phyloP scores from a whole-genome alignment of 2,797 vertebrate species.

The Phaenicophaeus curvirostris region DNA sequence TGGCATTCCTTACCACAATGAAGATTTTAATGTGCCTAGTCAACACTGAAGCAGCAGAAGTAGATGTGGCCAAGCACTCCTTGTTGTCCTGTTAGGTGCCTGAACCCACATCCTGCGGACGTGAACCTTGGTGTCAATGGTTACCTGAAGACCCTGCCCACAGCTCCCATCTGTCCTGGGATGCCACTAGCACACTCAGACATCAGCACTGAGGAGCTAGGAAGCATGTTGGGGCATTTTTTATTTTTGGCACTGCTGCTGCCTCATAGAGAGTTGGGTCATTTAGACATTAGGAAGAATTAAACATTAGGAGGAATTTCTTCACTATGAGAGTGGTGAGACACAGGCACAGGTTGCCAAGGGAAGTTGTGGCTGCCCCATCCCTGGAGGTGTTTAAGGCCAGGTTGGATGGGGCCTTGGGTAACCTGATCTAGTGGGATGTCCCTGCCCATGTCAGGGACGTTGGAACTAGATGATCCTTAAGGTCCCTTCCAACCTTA shows the following conservation, averaged over 20 bases:
- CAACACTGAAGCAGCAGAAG: not conserved
- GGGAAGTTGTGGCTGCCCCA: no score
- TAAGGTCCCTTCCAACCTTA: no score
- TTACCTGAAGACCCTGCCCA: rapidly evolving
- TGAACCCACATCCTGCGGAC: not conserved
- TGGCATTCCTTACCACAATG: not conserved
- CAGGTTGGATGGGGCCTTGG: no score
- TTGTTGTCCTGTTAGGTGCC: not conserved
- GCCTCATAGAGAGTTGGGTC: not conserved
- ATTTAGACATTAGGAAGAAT: no score
- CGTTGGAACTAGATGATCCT: no score
- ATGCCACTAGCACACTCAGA: not conserved
- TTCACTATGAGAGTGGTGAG: no score
- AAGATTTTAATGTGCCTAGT: not conserved
- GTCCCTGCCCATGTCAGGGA: no score
- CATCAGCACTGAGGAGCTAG: not conserved
- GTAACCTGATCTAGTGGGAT: no score
- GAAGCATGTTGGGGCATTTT: not conserved
- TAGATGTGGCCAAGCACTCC: not conserved
- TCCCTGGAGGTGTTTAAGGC: no score
- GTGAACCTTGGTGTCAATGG: not conserved
- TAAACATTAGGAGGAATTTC: no score
- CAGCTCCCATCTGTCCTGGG: not conserved
- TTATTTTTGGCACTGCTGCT: not conserved
- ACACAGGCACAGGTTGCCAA: no score